A percentile compares a stretch with the other conserved stretches of the same genome.
Conservation (phyloP, 2,888 invertebrate species). For the Archips crataeganus region DNA sequence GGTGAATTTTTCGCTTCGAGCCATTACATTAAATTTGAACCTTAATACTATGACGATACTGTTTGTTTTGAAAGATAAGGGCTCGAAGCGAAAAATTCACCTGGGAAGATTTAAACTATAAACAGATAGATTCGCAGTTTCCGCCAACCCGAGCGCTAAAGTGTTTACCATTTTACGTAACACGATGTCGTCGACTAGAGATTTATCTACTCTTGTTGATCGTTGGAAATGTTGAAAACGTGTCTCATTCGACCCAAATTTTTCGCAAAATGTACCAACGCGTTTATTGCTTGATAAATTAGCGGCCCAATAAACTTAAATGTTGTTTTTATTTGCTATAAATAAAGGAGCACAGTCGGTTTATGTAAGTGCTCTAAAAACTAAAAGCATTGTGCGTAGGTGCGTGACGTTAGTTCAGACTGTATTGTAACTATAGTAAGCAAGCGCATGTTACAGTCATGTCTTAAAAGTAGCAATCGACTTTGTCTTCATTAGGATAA, state of each 20-base stretch:
- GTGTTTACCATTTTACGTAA: slow-evolving; percentile 60
- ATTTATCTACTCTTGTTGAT: slow-evolving; percentile 56
- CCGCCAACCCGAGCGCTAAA: slow-evolving; percentile 51
- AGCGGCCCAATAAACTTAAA: slow-evolving; percentile 55
- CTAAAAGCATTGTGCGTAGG: slow-evolving; percentile 55
- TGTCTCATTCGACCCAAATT: slow-evolving; percentile 52
- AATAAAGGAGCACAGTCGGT: slow-evolving; percentile 55
- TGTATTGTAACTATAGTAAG: slow-evolving; percentile 48
- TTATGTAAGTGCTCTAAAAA: slow-evolving; percentile 71
- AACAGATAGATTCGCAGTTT: slow-evolving; percentile 55
- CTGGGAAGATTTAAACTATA: too few relatives aligned
- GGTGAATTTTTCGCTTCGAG: too few relatives aligned
- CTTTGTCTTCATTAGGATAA: slow-evolving; percentile 22
- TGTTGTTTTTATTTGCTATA: slow-evolving; percentile 58
- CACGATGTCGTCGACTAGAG: slow-evolving; percentile 49
- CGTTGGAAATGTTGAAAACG: slow-evolving; percentile 54
- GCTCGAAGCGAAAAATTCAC: too few relatives aligned
- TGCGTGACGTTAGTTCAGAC: slow-evolving; percentile 58
- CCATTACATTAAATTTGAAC: too few relatives aligned
- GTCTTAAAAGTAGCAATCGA: not conserved
- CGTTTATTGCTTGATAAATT: slow-evolving; percentile 58
- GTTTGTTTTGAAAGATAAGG: too few relatives aligned
- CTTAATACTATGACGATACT: too few relatives aligned
- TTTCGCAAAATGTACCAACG: slow-evolving; percentile 52
- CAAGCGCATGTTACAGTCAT: not conserved